phyloP scores from a whole-genome alignment of 2,797 vertebrate species.

The Helostoma temminkii region DNA sequence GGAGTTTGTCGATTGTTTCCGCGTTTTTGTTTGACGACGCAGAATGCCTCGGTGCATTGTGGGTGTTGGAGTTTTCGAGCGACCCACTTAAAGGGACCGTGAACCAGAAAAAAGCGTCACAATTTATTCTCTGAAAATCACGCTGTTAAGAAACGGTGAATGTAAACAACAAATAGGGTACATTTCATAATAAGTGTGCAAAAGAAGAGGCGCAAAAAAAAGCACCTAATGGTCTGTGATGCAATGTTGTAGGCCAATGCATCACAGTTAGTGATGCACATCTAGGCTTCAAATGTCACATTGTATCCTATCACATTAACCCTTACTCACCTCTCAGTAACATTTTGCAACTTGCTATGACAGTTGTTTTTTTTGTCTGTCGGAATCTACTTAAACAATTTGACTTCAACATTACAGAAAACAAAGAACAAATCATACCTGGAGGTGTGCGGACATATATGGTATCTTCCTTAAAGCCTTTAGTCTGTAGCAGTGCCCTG shows the following conservation, averaged over 20 bases:
- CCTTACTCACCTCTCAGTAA: neutral
- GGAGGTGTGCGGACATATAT: no score
- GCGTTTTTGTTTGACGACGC: conserved; percentile 74
- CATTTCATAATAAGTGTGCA: neutral
- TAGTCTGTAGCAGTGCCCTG: neutral
- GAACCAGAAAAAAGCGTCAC: neutral
- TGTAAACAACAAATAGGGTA: neutral
- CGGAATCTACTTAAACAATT: no score
- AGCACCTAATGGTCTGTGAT: neutral
- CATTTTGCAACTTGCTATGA: neutral
- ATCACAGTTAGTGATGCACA: neutral
- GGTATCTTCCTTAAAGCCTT: neutral
- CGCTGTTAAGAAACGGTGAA: neutral
- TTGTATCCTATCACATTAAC: neutral
- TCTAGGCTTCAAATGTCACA: neutral
- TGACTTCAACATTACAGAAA: neutral
- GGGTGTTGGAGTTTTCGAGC: conserved; percentile 58
- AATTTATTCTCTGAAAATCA: neutral
- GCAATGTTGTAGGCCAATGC: neutral
- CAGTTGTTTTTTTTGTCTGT: neutral
- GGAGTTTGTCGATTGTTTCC: conserved; percentile 80
- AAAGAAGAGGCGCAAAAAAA: neutral
- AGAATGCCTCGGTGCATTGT: conserved; percentile 56
- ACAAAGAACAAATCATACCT: neutral
- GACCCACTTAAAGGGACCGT: conserved; percentile 57